Evolutionary conservation across 2,888 invertebrate genomes (phyloP).

Genomic region (Odontothrips loti): DNA sequence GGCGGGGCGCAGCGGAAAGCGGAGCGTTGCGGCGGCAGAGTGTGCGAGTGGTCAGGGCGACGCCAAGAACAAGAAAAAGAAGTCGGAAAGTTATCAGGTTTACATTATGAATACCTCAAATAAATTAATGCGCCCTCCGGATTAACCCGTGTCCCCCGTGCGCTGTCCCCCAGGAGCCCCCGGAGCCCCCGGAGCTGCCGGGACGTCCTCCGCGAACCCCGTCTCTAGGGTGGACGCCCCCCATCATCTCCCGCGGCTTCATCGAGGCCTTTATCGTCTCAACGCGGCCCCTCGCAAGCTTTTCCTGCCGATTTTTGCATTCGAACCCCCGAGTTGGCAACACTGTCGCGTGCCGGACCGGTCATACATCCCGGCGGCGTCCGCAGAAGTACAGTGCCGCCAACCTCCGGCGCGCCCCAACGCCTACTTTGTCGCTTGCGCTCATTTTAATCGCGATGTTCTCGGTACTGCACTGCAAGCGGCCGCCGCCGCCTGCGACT

Average conservation of each 20-base stretch:
- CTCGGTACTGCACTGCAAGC: neutral
- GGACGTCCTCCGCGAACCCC: no score
- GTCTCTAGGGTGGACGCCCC: no score
- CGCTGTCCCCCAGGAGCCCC: no score
- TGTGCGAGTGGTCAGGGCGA: neutral
- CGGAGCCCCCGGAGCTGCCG: no score
- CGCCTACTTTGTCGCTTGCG: conserved; percentile 17
- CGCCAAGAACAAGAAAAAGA: neutral
- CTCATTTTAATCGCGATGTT: conserved; percentile 20
- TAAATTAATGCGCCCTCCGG: conserved; percentile 7
- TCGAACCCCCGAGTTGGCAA: neutral
- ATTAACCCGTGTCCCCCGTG: no score
- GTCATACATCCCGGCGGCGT: neutral
- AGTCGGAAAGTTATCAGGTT: neutral
- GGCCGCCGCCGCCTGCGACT: neutral
- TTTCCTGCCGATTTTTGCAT: neutral
- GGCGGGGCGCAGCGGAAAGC: neutral
- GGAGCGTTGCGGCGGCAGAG: neutral
- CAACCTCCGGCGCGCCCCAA: neutral
- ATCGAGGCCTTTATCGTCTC: neutral
- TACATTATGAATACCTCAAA: conserved; percentile 8
- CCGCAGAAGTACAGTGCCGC: no score
- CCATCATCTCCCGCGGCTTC: no score
- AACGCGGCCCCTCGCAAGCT: neutral
- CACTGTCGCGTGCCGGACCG: conserved; percentile 3